Evolutionary conservation across 2,113 vertebrate genomes (phyloP), one percentile per base, ranked within the genome.

Genomic region (Onychostruthus taczanowskii): DNA sequence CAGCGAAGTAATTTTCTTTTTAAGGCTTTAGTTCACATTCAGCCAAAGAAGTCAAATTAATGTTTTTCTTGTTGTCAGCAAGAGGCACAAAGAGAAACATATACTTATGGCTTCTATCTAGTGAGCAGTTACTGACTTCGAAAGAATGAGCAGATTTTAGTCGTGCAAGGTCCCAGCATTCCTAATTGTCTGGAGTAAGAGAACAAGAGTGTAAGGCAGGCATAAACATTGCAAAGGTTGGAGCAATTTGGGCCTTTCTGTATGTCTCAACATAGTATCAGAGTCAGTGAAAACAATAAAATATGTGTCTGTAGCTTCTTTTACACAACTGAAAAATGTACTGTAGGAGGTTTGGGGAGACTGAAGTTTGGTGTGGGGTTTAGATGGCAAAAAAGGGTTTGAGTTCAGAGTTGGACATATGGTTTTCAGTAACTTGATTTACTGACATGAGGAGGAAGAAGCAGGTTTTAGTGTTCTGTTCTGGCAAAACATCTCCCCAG

Each of bases 31-130:
- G 81, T 92, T 95, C 91, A 93, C 89, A 87, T 94, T 94, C 91
- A 96, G 79, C 44, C 84, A 94, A 81, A 96, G 39, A 94, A 94
- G 87, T 78, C 95, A 97, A 97, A 96, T 96, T 95, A 95, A 93
- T 96, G 76, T 77, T 85, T 97, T 88, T 92, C 80, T 96, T 95
- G 49, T 96, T 97, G 96, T 96, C 96, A 90, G 74, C 82, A 95
- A 95, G 83, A 95, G 66, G 89, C 85, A 96, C 81, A 96, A 89
- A 94, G 52, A 87, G 31, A 97, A 96, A 96, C 96, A 53, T 89
- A 93, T 97, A 75, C 81, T 94, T 94, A 70, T 28, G 86, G 56
- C 78, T 96, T 96, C 87, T 93, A 76, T 91, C 83, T 96, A 84
- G 85, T 95, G 79, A 90, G 55, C 69, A 94, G 69, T 94, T 97